Evolutionary conservation across 2,797 vertebrate species (phyloP).

Genomic region (Alfaro cultratus): DNA sequence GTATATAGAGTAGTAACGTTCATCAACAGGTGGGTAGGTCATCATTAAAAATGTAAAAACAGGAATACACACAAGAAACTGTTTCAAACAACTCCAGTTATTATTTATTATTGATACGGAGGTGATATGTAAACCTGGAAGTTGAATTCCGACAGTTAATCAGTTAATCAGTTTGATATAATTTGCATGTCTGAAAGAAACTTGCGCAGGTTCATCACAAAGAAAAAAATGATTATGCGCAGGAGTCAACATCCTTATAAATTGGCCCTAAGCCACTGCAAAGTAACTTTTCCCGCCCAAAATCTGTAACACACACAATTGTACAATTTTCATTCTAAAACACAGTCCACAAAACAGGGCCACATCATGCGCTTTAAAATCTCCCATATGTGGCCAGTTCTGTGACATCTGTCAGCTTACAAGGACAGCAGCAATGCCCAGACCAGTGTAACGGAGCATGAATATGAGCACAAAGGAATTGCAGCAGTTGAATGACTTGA

Average conservation of each 20-base stretch:
- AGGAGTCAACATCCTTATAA: not conserved
- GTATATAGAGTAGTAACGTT: too few species aligned
- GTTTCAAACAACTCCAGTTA: not conserved
- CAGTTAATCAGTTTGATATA: not conserved
- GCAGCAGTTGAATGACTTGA: constrained; percentile 43
- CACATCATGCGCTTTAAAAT: not conserved
- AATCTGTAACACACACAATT: not conserved
- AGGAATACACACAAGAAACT: not conserved
- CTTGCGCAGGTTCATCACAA: not conserved
- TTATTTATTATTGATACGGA: not conserved
- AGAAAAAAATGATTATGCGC: not conserved
- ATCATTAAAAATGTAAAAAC: not conserved
- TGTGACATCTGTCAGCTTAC: constrained; percentile 42
- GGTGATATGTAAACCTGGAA: not conserved
- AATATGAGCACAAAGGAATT: constrained; percentile 47
- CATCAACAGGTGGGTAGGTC: too few species aligned
- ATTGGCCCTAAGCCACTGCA: not conserved
- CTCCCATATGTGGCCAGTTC: constrained; percentile 42
- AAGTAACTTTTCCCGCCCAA: not conserved
- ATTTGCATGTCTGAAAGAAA: not conserved
- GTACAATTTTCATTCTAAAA: not conserved
- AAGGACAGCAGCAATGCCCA: constrained; percentile 40
- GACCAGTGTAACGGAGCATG: constrained; percentile 38
- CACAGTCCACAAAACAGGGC: not conserved
- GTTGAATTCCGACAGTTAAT: not conserved